Evolutionary conservation across 2,888 invertebrate genomes (phyloP).

Genomic region (Platynereis dumerilii): DNA sequence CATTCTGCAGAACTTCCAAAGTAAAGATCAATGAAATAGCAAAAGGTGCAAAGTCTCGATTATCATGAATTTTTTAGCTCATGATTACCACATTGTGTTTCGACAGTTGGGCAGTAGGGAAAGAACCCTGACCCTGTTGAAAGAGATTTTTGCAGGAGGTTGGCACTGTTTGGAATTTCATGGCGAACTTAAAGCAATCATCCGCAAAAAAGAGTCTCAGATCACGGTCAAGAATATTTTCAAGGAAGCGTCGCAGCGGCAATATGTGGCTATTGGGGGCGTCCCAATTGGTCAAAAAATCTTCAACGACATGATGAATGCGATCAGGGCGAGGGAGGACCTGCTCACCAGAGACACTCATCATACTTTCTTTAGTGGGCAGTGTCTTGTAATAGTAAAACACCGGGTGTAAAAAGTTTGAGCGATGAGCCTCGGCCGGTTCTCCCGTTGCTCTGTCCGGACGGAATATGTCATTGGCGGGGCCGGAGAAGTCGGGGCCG

Average conservation of each 20-base stretch:
- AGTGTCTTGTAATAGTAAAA: slow-evolving; percentile 62
- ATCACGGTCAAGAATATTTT: slow-evolving; percentile 49
- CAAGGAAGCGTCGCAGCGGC: slow-evolving; percentile 59
- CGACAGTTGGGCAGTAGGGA: slow-evolving; percentile 9
- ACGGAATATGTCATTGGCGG: slow-evolving; percentile 63
- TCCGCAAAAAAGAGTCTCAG: slow-evolving; percentile 54
- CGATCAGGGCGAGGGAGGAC: slow-evolving; percentile 57
- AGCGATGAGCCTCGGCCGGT: slow-evolving; percentile 60
- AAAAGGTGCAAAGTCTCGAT: no score
- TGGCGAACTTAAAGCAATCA: slow-evolving; percentile 54
- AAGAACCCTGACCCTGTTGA: slow-evolving; percentile 30
- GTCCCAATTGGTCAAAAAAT: slow-evolving; percentile 64
- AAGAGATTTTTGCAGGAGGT: slow-evolving; percentile 45
- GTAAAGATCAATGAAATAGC: no score
- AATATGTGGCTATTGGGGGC: slow-evolving; percentile 59
- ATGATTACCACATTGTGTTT: no score
- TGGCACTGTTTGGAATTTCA: slow-evolving; percentile 49
- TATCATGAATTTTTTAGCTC: no score
- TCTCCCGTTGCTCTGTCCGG: slow-evolving; percentile 61
- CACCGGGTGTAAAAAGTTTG: slow-evolving; percentile 66
- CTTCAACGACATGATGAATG: slow-evolving; percentile 65
- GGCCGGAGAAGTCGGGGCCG: slow-evolving; percentile 39
- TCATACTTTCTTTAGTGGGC: slow-evolving; percentile 44
- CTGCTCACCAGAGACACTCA: slow-evolving; percentile 33
- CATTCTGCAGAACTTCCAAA: no score